These are phyloP conservation scores for Dicaeum eximium DNA, from an alignment of 2,113 vertebrate genomes.

Conservation along the genomic window DNA sequence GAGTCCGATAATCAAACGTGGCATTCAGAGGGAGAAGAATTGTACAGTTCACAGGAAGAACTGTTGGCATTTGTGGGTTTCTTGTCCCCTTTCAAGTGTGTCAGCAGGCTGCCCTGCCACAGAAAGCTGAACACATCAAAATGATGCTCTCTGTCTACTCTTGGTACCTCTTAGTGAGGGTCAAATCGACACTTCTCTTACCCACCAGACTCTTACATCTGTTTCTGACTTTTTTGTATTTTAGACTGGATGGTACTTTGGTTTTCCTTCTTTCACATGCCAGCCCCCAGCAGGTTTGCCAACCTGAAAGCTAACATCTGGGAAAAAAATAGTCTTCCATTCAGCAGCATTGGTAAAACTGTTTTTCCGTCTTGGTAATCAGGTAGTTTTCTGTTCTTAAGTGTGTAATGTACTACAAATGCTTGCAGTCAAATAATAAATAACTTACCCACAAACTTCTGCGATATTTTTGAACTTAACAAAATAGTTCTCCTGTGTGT, in stretches of 20 bases:
- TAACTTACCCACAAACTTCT: not conserved
- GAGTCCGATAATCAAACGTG: not conserved
- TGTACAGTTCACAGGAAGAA: not conserved
- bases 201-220: not conserved
- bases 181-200: not conserved
- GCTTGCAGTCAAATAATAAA: not conserved
- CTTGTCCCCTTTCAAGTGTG: not conserved
- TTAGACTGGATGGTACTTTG: not conserved
- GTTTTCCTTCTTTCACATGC: not conserved
- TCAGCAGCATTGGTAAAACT: not conserved
- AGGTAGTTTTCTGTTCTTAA: not conserved
- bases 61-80: not conserved
- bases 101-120: not conserved
- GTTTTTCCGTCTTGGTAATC: not conserved
- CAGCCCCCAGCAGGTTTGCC: not conserved
- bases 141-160: not conserved
- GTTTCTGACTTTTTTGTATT: not conserved
- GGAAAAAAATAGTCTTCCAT: not conserved
- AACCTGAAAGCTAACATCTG: not conserved
- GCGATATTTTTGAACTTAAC: not conserved
- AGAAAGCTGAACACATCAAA: not conserved
- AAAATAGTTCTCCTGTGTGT: not conserved
- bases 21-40: not conserved
- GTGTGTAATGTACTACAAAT: not conserved
- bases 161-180: not conserved